phyloP scores from a whole-genome alignment of 2,113 vertebrate species.

The Aptenodytes forsteri region DNA sequence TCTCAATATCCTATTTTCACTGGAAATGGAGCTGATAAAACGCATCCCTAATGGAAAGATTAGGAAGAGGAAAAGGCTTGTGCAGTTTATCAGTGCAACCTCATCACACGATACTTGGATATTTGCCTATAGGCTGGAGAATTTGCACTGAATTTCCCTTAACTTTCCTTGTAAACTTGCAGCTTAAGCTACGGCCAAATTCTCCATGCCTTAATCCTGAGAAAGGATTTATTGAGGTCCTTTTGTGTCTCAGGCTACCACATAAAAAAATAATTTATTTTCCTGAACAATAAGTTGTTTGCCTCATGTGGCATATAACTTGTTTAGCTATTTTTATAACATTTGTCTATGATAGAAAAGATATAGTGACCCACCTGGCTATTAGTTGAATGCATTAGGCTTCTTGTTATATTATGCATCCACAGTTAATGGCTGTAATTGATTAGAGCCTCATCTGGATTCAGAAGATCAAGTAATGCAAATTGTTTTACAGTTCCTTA shows the following conservation, averaged over 20 bases:
- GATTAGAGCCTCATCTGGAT: constrained; percentile 71
- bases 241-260: not conserved
- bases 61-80: not conserved
- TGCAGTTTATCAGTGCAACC: not conserved
- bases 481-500: constrained; percentile 75
- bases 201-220: not conserved
- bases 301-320: not conserved
- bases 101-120: not conserved
- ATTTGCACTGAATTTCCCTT: not conserved
- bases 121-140: not conserved
- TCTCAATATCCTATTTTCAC: not conserved
- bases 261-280: not conserved
- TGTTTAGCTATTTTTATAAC: not conserved
- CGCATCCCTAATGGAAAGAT: not conserved
- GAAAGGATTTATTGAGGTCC: not conserved
- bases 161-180: not conserved
- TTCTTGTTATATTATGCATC: constrained; percentile 62
- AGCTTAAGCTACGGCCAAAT: not conserved
- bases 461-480: constrained; percentile 67
- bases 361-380: not conserved
- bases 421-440: constrained; percentile 70
- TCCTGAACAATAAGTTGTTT: not conserved
- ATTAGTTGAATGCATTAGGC: not conserved
- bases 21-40: not conserved
- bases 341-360: not conserved